phyloP scores from a whole-genome alignment of 1,140 invertebrate genomes.

The Leucophenga varia region DNA sequence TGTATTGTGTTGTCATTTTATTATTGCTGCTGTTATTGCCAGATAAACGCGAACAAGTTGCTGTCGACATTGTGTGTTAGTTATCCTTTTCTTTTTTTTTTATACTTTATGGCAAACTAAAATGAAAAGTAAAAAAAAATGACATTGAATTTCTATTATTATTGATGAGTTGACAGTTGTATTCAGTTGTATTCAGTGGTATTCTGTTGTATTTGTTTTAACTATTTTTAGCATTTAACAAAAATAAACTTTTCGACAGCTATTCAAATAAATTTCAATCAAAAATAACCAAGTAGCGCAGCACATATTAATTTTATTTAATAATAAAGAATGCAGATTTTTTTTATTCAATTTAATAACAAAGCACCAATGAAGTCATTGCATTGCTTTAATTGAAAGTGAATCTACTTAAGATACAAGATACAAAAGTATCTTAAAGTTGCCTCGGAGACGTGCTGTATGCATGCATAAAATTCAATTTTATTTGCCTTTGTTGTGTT shows the following conservation, averaged over 20 bases:
- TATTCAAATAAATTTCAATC: constrained; percentile 14
- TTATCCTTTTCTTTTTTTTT: background rate
- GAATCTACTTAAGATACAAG: constrained; percentile 10
- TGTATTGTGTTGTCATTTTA: constrained; percentile 33
- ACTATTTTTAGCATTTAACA: constrained; percentile 12
- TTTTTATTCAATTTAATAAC: constrained; percentile 38
- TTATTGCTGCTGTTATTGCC: constrained; percentile 18
- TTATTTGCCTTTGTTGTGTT: background rate
- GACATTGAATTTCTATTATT: background rate
- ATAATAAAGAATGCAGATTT: constrained; percentile 39
- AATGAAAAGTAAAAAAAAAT: background rate
- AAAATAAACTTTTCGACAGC: constrained; percentile 10
- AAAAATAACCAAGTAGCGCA: constrained; percentile 21
- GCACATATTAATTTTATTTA: constrained; percentile 23
- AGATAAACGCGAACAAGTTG: constrained; percentile 41
- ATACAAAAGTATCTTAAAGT: background rate
- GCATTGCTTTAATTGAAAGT: constrained; percentile 16
- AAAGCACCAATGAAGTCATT: background rate
- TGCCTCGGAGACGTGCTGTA: background rate
- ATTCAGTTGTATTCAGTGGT: background rate
- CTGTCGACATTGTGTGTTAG: constrained; percentile 34
- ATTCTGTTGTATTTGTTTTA: background rate
- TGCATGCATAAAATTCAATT: background rate
- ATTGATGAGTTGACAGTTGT: background rate
- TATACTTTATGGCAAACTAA: constrained; percentile 1